phyloP scores from a whole-genome alignment of 2,888 invertebrate genomes.

The Biston stratarius region DNA sequence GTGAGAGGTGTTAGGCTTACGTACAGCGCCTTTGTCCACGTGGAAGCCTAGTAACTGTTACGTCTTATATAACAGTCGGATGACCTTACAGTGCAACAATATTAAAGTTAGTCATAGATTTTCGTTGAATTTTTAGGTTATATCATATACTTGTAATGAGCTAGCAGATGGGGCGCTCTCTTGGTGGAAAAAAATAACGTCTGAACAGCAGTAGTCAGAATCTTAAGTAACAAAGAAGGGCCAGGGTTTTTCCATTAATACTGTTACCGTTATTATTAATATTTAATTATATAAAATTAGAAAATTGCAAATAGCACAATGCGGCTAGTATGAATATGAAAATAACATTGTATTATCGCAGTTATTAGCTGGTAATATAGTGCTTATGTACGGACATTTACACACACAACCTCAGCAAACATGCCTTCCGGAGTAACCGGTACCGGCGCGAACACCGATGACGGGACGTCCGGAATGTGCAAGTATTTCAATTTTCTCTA shows the following conservation, averaged over 20 bases:
- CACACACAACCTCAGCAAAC: slow-evolving; percentile 22
- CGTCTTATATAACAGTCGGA: slow-evolving; percentile 3
- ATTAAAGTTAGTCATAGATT: neutral
- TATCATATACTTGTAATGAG: neutral
- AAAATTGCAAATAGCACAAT: too few relatives aligned
- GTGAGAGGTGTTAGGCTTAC: slow-evolving; percentile 40
- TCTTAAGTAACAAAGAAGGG: too few relatives aligned
- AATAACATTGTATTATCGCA: slow-evolving; percentile 7
- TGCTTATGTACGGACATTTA: slow-evolving; percentile 27
- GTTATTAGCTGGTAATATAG: slow-evolving; percentile 7
- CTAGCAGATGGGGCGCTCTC: too few relatives aligned
- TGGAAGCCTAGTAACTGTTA: slow-evolving; percentile 17
- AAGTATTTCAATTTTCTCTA: neutral
- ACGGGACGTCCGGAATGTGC: slow-evolving; percentile 23
- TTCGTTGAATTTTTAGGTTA: slow-evolving; percentile 5
- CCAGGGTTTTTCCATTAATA: too few relatives aligned
- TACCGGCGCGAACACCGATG: slow-evolving; percentile 9
- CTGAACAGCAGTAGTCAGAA: too few relatives aligned
- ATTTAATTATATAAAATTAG: too few relatives aligned
- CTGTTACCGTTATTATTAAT: too few relatives aligned
- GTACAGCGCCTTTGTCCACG: slow-evolving; percentile 34
- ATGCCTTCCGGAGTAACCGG: slow-evolving; percentile 40
- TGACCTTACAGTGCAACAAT: slow-evolving; percentile 27
- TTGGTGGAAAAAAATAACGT: too few relatives aligned
- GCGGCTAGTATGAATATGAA: slow-evolving; percentile 3